Evolutionary conservation across 2,797 vertebrate species (phyloP).

Genomic region (Chiloscyllium punctatum): DNA sequence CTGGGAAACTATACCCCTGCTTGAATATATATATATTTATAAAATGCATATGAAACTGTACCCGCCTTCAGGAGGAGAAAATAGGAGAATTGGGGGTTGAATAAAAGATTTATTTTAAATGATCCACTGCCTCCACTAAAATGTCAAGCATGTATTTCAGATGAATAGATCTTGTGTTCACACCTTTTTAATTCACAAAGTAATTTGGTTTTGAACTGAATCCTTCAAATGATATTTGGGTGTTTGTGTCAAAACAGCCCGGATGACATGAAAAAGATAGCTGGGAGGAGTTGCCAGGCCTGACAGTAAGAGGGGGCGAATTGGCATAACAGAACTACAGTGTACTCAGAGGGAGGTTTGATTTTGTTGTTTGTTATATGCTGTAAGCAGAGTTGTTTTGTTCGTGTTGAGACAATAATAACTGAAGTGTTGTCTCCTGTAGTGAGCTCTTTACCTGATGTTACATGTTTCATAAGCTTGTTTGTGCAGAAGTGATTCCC

Average conservation of each 20-base stretch:
- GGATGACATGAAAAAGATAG: neutral
- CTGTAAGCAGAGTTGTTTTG: slow-evolving; percentile 14
- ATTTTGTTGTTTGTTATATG: slow-evolving; percentile 1
- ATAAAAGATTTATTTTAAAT: neutral
- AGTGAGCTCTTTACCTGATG: slow-evolving; percentile 32
- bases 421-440: slow-evolving; percentile 8
- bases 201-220: neutral
- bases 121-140: neutral
- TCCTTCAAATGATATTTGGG: neutral
- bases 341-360: slow-evolving; percentile 10
- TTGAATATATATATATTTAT: too few relatives aligned
- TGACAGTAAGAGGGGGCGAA: neutral
- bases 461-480: slow-evolving; percentile 23
- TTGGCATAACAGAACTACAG: neutral
- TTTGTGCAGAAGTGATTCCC: neutral
- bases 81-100: neutral
- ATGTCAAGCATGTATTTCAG: neutral
- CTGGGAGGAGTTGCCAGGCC: neutral
- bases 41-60: neutral
- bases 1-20: too few relatives aligned
- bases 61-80: neutral
- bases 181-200: neutral
- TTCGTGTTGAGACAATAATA: slow-evolving; percentile 12
- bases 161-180: neutral
- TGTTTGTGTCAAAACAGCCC: neutral